Evolutionary conservation across 2,113 vertebrate species (phyloP).

Genomic region (Petrocephalus microphthalmus): DNA sequence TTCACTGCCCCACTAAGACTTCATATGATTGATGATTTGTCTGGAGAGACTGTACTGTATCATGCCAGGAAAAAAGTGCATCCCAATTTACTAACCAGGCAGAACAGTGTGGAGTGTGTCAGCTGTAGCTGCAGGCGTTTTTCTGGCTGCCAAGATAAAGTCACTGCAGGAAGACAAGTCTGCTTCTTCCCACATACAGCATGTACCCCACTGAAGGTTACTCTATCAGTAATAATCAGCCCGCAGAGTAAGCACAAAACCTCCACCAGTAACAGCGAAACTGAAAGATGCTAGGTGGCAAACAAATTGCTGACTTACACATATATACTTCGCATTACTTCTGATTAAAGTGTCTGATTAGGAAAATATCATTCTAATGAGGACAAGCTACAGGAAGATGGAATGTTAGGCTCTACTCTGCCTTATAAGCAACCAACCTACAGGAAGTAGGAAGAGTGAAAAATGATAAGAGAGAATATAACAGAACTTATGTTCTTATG

Average conservation of each 20-base stretch:
- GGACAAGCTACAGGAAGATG: neutral
- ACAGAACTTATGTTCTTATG: too few relatives aligned
- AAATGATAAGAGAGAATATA: too few relatives aligned
- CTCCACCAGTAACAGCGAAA: neutral
- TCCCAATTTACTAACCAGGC: neutral
- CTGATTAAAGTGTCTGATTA: neutral
- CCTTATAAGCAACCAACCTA: neutral
- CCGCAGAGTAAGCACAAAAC: neutral
- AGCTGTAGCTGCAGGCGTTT: slow-evolving; percentile 11
- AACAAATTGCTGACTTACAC: neutral
- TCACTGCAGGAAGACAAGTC: neutral
- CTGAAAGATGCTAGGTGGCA: neutral
- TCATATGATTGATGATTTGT: neutral
- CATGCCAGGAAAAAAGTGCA: neutral
- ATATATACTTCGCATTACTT: neutral
- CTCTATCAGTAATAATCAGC: neutral
- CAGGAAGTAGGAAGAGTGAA: neutral
- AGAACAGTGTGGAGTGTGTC: neutral
- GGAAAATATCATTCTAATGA: neutral
- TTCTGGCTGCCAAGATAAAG: slow-evolving; percentile 12
- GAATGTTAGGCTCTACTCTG: neutral
- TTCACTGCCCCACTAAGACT: neutral
- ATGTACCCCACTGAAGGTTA: neutral
- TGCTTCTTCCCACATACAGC: neutral
- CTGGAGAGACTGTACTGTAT: neutral